Percentiles rank a stretch among this genome's conserved stretches.
phyloP scores from a whole-genome alignment of 2,888 invertebrate genomes.

The Eupsilia transversa region DNA sequence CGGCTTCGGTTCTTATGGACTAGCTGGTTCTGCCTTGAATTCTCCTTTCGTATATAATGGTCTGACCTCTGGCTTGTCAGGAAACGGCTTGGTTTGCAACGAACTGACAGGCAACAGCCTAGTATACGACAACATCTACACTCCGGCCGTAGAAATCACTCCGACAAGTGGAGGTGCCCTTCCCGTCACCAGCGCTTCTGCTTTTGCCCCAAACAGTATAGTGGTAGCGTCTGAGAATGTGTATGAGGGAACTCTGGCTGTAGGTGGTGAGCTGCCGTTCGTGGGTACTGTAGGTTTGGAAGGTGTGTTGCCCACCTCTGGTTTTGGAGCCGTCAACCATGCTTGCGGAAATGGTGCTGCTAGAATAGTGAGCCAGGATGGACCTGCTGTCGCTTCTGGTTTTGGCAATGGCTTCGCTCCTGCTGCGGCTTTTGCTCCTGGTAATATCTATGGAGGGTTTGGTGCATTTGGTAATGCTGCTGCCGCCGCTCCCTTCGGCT shows the following conservation, averaged over 20 bases:
- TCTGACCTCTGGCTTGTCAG: neutral
- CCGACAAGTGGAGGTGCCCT: conserved; percentile 51
- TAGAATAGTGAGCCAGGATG: conserved; percentile 25
- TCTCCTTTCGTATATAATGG: neutral
- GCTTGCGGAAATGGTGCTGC: conserved; percentile 56
- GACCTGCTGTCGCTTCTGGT: conserved; percentile 24
- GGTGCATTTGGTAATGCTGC: neutral
- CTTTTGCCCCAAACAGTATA: conserved; percentile 42
- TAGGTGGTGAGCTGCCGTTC: conserved; percentile 60
- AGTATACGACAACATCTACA: conserved; percentile 25
- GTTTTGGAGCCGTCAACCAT: conserved; percentile 55
- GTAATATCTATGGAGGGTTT: neutral
- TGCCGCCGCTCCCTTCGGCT: neutral
- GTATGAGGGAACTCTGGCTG: conserved; percentile 49
- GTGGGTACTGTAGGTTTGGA: conserved; percentile 47
- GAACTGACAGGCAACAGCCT: conserved; percentile 22
- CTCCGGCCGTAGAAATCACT: conserved; percentile 36
- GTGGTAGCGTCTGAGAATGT: conserved; percentile 53
- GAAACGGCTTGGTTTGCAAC: conserved; percentile 14
- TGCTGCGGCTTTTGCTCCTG: neutral
- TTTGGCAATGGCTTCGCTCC: conserved; percentile 12
- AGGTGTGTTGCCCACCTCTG: conserved; percentile 44
- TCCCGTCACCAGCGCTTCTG: conserved; percentile 46
- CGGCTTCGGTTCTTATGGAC: conserved; percentile 20
- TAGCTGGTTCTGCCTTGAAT: conserved; percentile 3